These are phyloP conservation scores for Synergus japonicus DNA, from an alignment of 2,888 invertebrate species.

Conservation along the genomic window DNA sequence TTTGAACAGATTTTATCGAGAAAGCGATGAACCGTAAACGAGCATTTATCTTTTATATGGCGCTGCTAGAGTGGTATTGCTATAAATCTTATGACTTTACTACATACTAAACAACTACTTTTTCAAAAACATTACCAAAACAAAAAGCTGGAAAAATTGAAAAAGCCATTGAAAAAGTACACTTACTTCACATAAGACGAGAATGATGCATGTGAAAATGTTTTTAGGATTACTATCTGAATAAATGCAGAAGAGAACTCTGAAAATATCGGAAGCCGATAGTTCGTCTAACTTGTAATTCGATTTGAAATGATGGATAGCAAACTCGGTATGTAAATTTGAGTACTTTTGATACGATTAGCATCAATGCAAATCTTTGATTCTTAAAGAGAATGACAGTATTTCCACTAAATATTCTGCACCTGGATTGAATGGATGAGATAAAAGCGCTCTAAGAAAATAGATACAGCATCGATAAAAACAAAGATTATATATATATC, in stretches of 20 bases:
- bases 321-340: constrained; percentile 4
- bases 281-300: constrained; percentile 12
- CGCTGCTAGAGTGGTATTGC: neutral
- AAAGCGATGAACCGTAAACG: neutral
- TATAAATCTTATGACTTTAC: neutral
- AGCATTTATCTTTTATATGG: neutral
- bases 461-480: neutral
- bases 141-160: too few species aligned
- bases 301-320: neutral
- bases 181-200: too few species aligned
- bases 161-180: too few species aligned
- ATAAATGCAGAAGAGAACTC: too few species aligned
- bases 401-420: neutral
- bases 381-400: neutral
- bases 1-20: constrained; percentile 3
- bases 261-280: constrained; percentile 20
- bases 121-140: neutral
- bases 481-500: too few species aligned
- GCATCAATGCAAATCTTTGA: neutral
- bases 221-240: neutral
- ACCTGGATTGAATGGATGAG: neutral
- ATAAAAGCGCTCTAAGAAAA: neutral
- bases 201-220: neutral
- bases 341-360: neutral
- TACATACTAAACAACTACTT: neutral